Evolutionary conservation across 2,888 invertebrate genomes (phyloP).

Genomic region (Hirtodrosophila histrioides): DNA sequence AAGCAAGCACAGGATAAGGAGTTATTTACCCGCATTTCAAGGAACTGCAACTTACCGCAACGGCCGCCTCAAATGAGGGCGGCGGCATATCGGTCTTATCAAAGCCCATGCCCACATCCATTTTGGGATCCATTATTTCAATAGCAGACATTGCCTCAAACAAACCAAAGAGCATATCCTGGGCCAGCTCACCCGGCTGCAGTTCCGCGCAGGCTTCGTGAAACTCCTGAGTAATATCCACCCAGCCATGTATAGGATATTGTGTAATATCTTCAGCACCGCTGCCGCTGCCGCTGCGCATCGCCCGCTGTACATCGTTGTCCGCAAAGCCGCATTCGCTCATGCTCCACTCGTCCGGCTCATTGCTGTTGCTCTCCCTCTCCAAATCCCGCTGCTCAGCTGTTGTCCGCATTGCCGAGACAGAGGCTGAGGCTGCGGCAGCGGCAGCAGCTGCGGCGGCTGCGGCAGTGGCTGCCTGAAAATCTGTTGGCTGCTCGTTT

Average conservation of each 20-base stretch:
- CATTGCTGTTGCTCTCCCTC: conserved; percentile 36
- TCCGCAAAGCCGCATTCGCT: conserved; percentile 75
- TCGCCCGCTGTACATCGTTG: conserved; percentile 71
- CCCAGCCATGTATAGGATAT: conserved; percentile 83
- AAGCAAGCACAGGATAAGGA: conserved; percentile 1
- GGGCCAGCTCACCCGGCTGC: conserved; percentile 94
- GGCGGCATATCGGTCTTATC: conserved; percentile 94
- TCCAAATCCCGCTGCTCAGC: conserved; percentile 46
- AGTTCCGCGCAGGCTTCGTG: conserved; percentile 89
- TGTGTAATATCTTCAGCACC: conserved; percentile 76
- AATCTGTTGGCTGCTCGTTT: conserved; percentile 64
- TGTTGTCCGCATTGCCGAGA: conserved; percentile 34
- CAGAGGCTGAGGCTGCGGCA: conserved; percentile 58
- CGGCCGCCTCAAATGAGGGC: conserved; percentile 93
- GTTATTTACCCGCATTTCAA: too few relatives aligned
- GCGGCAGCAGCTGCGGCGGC: conserved; percentile 72
- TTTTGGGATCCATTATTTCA: conserved; percentile 99
- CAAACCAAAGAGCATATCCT: conserved; percentile 95
- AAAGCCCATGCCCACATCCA: conserved; percentile 99
- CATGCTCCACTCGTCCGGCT: conserved; percentile 69
- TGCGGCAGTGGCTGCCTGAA: conserved; percentile 79
- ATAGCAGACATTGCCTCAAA: conserved; percentile 99
- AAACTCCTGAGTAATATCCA: conserved; percentile 86
- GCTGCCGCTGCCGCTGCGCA: conserved; percentile 64
- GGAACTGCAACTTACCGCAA: conserved; percentile 86